Evolutionary conservation across 2,113 vertebrate species (phyloP).

Genomic region (Apistogramma diplotaenia): DNA sequence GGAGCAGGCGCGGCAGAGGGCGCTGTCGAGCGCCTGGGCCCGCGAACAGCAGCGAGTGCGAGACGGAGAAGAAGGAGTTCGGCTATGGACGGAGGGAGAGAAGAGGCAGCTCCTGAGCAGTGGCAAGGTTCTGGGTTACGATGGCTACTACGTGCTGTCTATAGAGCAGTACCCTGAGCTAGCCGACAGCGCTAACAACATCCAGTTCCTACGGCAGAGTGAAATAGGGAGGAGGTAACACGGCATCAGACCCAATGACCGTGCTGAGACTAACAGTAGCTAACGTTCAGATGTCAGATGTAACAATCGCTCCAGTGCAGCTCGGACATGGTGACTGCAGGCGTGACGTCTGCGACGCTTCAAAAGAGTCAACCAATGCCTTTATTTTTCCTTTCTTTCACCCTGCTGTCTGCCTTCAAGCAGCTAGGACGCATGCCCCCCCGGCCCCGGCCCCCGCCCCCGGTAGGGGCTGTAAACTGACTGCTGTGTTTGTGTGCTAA

Average conservation of each 20-base stretch:
- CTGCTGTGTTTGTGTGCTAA: slow-evolving; percentile 28
- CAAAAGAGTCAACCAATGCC: slow-evolving; percentile 20
- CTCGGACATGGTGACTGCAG: slow-evolving; percentile 6
- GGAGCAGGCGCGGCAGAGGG: slow-evolving; percentile 94
- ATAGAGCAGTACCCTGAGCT: slow-evolving; percentile 99
- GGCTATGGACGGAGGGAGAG: slow-evolving; percentile 97
- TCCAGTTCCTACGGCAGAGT: slow-evolving; percentile 98
- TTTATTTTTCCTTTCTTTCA: neutral
- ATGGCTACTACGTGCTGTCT: slow-evolving; percentile 98
- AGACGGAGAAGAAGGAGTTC: slow-evolving; percentile 93
- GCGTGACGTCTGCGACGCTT: neutral
- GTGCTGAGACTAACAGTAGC: slow-evolving; percentile 20
- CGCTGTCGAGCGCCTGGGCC: slow-evolving; percentile 91
- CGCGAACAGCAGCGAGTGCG: slow-evolving; percentile 95
- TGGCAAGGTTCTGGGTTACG: slow-evolving; percentile 95
- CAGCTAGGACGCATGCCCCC: slow-evolving; percentile 43
- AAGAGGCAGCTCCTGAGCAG: slow-evolving; percentile 96
- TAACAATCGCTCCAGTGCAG: slow-evolving; percentile 24
- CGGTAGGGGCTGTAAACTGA: slow-evolving; percentile 31
- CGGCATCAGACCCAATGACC: slow-evolving; percentile 16
- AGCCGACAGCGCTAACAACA: slow-evolving; percentile 97
- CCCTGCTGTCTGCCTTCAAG: slow-evolving; percentile 25
- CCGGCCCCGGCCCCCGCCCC: neutral
- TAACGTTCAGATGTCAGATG: slow-evolving; percentile 41
- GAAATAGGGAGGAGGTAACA: slow-evolving; percentile 99